phyloP scores from a whole-genome alignment of 2,113 vertebrate species.

The Platichthys flesus region DNA sequence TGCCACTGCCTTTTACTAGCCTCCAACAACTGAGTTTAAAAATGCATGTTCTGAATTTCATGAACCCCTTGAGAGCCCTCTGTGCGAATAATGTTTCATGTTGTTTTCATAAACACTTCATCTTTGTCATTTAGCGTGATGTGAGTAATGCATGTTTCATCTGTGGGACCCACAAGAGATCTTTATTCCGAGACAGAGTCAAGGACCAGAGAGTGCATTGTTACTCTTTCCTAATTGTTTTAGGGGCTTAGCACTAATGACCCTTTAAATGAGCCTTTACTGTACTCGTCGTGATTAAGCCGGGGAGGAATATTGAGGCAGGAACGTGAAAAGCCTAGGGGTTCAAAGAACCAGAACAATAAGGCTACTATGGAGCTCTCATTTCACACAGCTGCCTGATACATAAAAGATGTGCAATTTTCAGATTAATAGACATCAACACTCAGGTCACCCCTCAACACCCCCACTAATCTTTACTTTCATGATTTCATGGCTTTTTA shows the following conservation, averaged over 20 bases:
- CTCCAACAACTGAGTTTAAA: constrained; percentile 14
- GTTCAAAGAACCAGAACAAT: constrained; percentile 82
- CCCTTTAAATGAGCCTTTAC: constrained; percentile 80
- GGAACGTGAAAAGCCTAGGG: constrained; percentile 63
- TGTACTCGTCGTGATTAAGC: constrained; percentile 74
- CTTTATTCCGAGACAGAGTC: constrained; percentile 62
- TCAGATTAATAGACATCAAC: constrained; percentile 83
- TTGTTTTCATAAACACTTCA: constrained; percentile 48
- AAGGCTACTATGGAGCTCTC: constrained; percentile 78
- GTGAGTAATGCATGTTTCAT: constrained; percentile 39
- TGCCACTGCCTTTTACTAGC: constrained; percentile 20
- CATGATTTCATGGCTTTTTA: constrained; percentile 51
- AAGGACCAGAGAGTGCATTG: constrained; percentile 63
- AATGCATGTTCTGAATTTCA: constrained; percentile 35
- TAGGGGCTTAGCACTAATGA: constrained; percentile 81
- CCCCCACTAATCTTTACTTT: constrained; percentile 69
- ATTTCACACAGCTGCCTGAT: constrained; percentile 76
- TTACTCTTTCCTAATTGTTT: constrained; percentile 78
- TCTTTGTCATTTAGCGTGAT: constrained; percentile 35
- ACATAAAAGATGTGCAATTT: constrained; percentile 80
- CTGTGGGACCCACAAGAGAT: constrained; percentile 54
- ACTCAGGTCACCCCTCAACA: constrained; percentile 69
- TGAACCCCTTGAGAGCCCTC: neutral
- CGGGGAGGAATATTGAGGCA: constrained; percentile 69
- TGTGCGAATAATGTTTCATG: constrained; percentile 33